Base-by-base conservation (phyloP, 2,113 vertebrate species). In the Pycnonotus jocosus region DNA sequence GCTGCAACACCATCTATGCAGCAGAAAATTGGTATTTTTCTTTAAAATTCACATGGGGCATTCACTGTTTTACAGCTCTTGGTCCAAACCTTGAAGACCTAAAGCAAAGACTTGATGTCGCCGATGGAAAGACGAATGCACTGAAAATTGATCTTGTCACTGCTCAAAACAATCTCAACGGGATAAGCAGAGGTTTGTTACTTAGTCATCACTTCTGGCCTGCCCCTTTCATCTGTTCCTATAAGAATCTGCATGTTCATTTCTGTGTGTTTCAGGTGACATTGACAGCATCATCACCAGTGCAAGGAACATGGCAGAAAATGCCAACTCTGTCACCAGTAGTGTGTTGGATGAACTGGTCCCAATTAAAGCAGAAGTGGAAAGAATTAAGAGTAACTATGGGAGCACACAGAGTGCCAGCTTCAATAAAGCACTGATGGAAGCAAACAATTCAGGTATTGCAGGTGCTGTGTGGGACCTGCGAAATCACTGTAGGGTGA, bases 151-250 rank as follows among this genome's bases (percentile, higher is more conserved):
- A 98, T 57, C 98, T 99, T 56, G 80, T 96, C 4, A 73, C 97
- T 66, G 90, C 97, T 65, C 96, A 97, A 40, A 95, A 92, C 20
- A 92, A 97, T 31, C 96, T 99, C 30, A 96, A 90, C 0, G 92
- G 96, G 79, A 98, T 98, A 84, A 97, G 96, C 15, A 98, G 97
- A 98, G 99, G 99, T 99, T 91, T 54, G 89, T 40, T 45, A 48
- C 56, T 81, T 62, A 48, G 37, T 12, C 9, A 47, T 54, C 28
- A 5, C 8, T 57, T 73, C 31, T 74, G 25, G 6, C 88, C 72
- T 71, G 35, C 53, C 44, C 81, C 50, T 71, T 76, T 73, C 18
- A 30, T 28, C 57, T 82, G 9, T 82, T 65, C 20, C 42, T 57
- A 0, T 40, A 51, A 61, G 57, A 83, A 45, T 42, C 84, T 80